Evolutionary conservation across 2,888 invertebrate genomes (phyloP), one percentile per base, ranked within the genome.

Genomic region (Tenthredo livida): DNA sequence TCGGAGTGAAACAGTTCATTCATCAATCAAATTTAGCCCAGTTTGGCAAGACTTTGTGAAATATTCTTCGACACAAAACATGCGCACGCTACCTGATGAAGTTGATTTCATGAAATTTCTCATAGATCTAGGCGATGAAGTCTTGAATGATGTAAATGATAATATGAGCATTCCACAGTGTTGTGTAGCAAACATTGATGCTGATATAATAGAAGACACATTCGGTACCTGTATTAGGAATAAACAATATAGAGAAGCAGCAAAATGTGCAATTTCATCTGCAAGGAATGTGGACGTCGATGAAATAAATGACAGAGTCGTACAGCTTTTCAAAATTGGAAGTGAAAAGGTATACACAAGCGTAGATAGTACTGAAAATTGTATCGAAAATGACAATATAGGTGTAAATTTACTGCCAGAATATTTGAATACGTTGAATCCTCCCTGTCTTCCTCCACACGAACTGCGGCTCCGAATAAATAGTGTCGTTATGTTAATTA

Each of bases 121-220:
- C 21, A 17, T 84, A 21, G 61, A 84, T 50, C 70, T 84, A 15
- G 75, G 82, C 2, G 58, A 83, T 84, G 84, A 61, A 47, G 21
- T 43, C 25, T 25, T 80, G n/a, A 84, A 83, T 84, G 84, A 83
- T 83, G 2, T 9, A 10, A 58, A 84, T 21, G 70, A 87, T 65
- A 75, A 86, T 75, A 43, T 85, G 47, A 21, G 86, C 40, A 17
- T 87, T 40, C 85, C 86, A 58, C 6, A 54, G 21, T 29, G 67
- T 65, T 87, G 86, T 67, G 21, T 88, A 29, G 84, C 85, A 7
- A 7, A 80, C 67, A 25, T 47, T 21, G 75, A 86, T 84, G 61
- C 43, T 25, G 86, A 87, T 85, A 88, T 87, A 50, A 85, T 85
- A 5, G 82, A 86, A 80, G 84, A 86, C 61, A 86, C 84, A 10